Evolutionary conservation across 2,797 vertebrate species (phyloP).

Genomic region (Yasuhikotakia modesta): DNA sequence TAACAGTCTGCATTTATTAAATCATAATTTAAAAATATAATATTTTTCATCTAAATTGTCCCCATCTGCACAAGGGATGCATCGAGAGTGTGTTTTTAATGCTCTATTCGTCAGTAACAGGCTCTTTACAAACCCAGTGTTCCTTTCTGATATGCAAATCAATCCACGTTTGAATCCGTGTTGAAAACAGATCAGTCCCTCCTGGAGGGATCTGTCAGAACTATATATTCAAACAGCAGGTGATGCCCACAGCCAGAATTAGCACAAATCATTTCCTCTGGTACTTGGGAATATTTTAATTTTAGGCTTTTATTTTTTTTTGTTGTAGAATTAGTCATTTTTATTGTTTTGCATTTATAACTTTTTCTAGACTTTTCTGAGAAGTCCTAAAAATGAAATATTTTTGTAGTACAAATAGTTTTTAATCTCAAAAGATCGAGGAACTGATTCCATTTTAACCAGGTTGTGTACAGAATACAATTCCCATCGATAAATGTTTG

Average conservation of each 20-base stretch:
- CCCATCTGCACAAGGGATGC: too few species aligned
- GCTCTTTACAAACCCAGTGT: neutral
- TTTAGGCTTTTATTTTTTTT: neutral
- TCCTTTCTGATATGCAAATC: neutral
- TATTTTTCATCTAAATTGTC: too few species aligned
- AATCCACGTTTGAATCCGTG: too few species aligned
- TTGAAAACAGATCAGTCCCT: neutral
- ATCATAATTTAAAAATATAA: too few species aligned
- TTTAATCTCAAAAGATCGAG: neutral
- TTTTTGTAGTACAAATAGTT: neutral
- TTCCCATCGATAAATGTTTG: constrained; percentile 32
- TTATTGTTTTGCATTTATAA: neutral
- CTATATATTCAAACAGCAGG: neutral
- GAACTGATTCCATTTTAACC: neutral
- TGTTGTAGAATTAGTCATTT: too few species aligned
- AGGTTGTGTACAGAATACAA: constrained; percentile 28
- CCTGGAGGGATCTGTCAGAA: too few species aligned
- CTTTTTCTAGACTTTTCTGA: neutral
- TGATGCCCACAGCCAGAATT: neutral
- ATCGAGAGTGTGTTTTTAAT: too few species aligned
- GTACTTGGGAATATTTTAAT: neutral
- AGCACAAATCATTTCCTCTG: neutral
- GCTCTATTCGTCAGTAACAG: neutral
- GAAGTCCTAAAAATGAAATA: neutral
- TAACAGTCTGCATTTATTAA: too few species aligned